Base-by-base conservation (phyloP, 2,888 invertebrate genomes). In the Pristionchus japonicus region DNA sequence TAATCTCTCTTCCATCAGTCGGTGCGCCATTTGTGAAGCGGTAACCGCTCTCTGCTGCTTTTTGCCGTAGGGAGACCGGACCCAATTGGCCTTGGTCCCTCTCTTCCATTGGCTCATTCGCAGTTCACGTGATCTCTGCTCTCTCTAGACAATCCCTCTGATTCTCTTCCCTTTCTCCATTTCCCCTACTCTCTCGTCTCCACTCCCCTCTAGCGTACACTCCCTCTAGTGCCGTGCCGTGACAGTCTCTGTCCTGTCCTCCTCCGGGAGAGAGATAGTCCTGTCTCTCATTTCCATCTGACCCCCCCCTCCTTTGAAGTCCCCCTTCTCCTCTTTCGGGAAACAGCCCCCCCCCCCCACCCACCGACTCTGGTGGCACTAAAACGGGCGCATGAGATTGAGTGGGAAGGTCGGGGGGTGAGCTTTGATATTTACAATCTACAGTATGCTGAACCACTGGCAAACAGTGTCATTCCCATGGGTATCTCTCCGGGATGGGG, bases 71-170 rank as follows among this genome's bases (percentile, higher is more conserved):
- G 43, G 43, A 43, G 82, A 52, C 52, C 27, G 31, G 52, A 80
- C 27, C 80, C n/a, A 31, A 80, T 47, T 80, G 49, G 9, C 80
- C 80, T 80, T 70, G 70, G 70, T 80, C 80, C 80, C 43, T 80
- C 49, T 2, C n/a, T 49, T 80, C 31, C 43, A 49, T 80, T 31
- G 31, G 27, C 31, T 34, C 82, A 31, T 49, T 82, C 49, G 20
- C 82, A 49, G 52, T 83, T 52, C 82, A 49, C 82, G 82, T 83
- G 52, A 83, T 83, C 82, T 83, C 37, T 52, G 82, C 34, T 49
- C 82, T 49, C 82, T 52, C 27, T 83, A 23, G 43, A n/a, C 70
- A 31, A 34, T 37, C 31, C 31, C 80, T 80, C 80, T 80, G n/a
- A 11, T 49, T 80, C 47, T 80, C 80, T 83, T 7, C 23, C 52